Evolutionary conservation across 2,888 invertebrate species (phyloP).

Genomic region (Lasioglossum pauxillum): DNA sequence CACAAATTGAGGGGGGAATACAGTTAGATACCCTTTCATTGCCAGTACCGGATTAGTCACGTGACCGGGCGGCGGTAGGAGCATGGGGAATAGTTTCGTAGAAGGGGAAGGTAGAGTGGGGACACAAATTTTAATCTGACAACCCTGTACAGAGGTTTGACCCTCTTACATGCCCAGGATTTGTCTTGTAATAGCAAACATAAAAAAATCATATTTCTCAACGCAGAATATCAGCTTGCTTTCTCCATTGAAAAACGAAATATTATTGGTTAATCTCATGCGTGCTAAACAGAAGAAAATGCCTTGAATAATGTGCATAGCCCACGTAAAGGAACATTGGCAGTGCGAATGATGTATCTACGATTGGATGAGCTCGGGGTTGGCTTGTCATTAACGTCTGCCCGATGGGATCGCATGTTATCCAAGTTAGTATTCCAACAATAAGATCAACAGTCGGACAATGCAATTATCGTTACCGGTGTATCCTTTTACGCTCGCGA

Average conservation of each 20-base stretch:
- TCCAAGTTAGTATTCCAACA: slow-evolving; percentile 38
- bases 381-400: slow-evolving; percentile 52
- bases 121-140: too few relatives aligned
- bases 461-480: slow-evolving; percentile 58
- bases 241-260: background rate
- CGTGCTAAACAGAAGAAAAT: background rate
- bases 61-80: too few relatives aligned
- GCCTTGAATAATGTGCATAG: slow-evolving; percentile 21
- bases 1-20: too few relatives aligned
- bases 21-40: too few relatives aligned
- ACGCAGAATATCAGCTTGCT: background rate
- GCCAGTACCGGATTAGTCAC: too few relatives aligned
- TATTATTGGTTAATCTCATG: background rate
- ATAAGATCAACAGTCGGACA: slow-evolving; percentile 46
- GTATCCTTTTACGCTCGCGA: slow-evolving; percentile 44
- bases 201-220: background rate
- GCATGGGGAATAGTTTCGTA: too few relatives aligned
- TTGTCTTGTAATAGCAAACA: background rate
- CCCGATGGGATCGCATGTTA: slow-evolving; percentile 44
- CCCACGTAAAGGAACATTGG: slow-evolving; percentile 37
- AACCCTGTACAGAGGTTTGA: too few relatives aligned
- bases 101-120: too few relatives aligned
- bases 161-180: too few relatives aligned
- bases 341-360: slow-evolving; percentile 3
- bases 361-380: slow-evolving; percentile 29